Conservation (phyloP, 2,797 vertebrate genomes). For the Amazona ochrocephala region DNA sequence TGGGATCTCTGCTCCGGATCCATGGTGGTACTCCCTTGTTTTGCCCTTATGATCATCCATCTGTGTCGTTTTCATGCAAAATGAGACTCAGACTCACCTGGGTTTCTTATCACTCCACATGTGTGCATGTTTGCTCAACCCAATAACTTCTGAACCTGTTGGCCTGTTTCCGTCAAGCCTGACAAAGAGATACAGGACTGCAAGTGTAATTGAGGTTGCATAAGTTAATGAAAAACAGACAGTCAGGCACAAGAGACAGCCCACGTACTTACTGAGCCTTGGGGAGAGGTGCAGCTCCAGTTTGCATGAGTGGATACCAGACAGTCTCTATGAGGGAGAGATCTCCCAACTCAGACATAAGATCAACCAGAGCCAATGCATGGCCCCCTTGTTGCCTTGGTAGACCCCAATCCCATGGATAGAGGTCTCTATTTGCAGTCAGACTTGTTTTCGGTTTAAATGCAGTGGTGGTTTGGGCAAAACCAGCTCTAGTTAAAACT, state of each 20-base stretch:
- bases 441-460: neutral
- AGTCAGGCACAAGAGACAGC: neutral
- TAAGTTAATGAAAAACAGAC: neutral
- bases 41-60: neutral
- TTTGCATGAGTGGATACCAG: neutral
- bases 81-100: neutral
- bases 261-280: neutral
- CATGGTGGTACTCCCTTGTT: fast-evolving
- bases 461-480: neutral
- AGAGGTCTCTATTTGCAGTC: neutral
- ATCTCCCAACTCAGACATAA: neutral
- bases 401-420: neutral
- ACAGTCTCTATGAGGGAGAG: neutral
- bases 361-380: fast-evolving
- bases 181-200: neutral
- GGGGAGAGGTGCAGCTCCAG: neutral
- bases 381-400: neutral
- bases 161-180: neutral
- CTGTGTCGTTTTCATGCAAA: neutral
- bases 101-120: neutral
- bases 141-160: neutral
- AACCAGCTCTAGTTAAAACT: neutral
- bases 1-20: neutral
- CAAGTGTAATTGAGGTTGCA: neutral
- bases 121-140: neutral